Evolutionary conservation across 2,888 invertebrate genomes (phyloP).

Genomic region (Diaphora mendica): DNA sequence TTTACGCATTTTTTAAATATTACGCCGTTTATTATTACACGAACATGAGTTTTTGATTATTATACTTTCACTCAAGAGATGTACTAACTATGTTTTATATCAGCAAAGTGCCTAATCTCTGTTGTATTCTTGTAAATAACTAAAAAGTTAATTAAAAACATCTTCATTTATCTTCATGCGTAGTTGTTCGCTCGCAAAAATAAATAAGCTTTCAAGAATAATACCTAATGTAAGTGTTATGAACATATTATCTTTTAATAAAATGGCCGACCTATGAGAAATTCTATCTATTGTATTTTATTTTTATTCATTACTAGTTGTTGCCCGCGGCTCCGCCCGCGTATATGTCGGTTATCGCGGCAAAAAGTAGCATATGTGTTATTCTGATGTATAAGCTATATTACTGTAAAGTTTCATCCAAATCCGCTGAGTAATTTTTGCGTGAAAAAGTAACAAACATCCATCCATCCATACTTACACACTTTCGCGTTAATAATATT

Average conservation of each 20-base stretch:
- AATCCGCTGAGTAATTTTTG: too few relatives aligned
- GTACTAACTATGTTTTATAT: neutral
- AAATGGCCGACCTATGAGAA: neutral
- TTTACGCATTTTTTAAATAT: neutral
- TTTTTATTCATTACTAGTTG: neutral
- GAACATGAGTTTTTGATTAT: neutral
- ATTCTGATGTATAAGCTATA: too few relatives aligned
- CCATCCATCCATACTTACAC: too few relatives aligned
- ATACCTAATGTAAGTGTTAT: conserved; percentile 2
- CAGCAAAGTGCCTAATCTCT: neutral
- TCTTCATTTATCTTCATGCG: neutral
- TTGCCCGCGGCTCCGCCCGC: too few relatives aligned
- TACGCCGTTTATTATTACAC: neutral
- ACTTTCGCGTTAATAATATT: too few relatives aligned
- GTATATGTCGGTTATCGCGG: too few relatives aligned
- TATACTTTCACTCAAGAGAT: neutral
- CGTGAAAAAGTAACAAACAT: too few relatives aligned
- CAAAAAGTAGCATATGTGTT: too few relatives aligned
- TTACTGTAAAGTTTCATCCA: too few relatives aligned
- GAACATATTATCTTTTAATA: neutral
- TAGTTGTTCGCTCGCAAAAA: neutral
- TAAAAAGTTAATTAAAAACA: neutral
- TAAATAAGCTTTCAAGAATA: neutral
- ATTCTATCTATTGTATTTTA: neutral
- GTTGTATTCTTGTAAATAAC: neutral